Evolutionary conservation across 1,140 invertebrate genomes (phyloP).

Genomic region (Apis laboriosa): DNA sequence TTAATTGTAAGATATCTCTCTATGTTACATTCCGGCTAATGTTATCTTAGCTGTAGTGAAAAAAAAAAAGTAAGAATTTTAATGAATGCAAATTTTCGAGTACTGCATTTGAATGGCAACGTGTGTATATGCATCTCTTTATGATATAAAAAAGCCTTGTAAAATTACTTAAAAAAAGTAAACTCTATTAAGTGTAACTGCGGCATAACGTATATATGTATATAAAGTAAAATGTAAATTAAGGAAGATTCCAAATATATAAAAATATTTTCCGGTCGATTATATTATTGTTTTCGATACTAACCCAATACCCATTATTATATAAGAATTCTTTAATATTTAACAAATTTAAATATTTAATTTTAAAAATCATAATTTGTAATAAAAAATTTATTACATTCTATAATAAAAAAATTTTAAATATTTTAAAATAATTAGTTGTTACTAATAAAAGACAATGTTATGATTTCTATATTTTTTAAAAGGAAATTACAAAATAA

Average conservation of each 20-base stretch:
- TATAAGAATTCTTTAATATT: neutral
- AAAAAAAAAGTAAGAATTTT: constrained; percentile 26
- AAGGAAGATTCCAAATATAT: constrained; percentile 76
- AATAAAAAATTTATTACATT: too few relatives aligned
- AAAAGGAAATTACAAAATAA: too few relatives aligned
- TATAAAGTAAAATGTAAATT: constrained; percentile 78
- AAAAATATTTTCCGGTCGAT: constrained; percentile 78
- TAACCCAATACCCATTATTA: neutral
- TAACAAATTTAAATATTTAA: neutral
- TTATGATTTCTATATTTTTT: too few relatives aligned
- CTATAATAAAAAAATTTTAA: too few relatives aligned
- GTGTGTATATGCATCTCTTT: constrained; percentile 54
- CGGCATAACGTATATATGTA: constrained; percentile 72
- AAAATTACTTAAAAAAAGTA: constrained; percentile 42
- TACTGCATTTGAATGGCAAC: constrained; percentile 48
- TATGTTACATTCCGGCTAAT: constrained; percentile 74
- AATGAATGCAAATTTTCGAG: constrained; percentile 44
- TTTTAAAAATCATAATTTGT: too few relatives aligned
- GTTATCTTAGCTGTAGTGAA: constrained; percentile 69
- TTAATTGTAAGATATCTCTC: constrained; percentile 65
- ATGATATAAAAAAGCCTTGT: constrained; percentile 57
- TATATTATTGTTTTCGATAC: neutral
- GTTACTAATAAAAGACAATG: too few relatives aligned
- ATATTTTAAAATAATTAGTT: too few relatives aligned
- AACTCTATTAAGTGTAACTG: constrained; percentile 46